Percentiles rank a stretch among this genome's conserved stretches.
Conservation (phyloP, 2,797 vertebrate genomes). For the Myotis pilosus region DNA sequence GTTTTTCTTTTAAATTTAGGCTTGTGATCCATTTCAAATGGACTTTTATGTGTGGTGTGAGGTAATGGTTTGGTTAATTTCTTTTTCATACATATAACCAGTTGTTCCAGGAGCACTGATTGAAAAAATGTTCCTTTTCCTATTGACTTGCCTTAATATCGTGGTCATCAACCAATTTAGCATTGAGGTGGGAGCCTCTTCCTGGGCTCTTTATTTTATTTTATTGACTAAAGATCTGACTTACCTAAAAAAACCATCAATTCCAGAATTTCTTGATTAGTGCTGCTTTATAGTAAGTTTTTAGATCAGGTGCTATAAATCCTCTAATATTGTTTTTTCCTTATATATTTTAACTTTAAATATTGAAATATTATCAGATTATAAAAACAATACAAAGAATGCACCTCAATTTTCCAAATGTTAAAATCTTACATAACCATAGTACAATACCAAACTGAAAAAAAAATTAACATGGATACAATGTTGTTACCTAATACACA, state of each 20-base stretch:
- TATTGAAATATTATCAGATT: background rate
- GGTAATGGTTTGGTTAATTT: background rate
- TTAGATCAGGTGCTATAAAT: background rate
- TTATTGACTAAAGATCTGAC: background rate
- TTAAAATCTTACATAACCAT: background rate
- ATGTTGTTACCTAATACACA: background rate
- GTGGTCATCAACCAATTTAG: background rate
- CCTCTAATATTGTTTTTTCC: background rate
- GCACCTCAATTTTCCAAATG: background rate
- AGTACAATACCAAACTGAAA: background rate
- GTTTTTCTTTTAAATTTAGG: background rate
- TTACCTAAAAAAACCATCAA: background rate
- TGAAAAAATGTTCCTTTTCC: background rate
- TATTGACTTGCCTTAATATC: background rate
- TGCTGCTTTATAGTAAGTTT: background rate
- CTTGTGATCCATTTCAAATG: background rate
- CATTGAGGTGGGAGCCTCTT: background rate
- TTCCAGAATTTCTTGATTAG: background rate
- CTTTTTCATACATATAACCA: background rate
- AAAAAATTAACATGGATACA: background rate
- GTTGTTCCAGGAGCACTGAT: background rate
- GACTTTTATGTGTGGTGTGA: background rate
- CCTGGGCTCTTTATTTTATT: background rate
- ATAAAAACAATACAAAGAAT: background rate
- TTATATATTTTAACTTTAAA: slow-evolving; percentile 21